Evolutionary conservation across 2,888 invertebrate species (phyloP).

Genomic region (Pseudococcus viburni): DNA sequence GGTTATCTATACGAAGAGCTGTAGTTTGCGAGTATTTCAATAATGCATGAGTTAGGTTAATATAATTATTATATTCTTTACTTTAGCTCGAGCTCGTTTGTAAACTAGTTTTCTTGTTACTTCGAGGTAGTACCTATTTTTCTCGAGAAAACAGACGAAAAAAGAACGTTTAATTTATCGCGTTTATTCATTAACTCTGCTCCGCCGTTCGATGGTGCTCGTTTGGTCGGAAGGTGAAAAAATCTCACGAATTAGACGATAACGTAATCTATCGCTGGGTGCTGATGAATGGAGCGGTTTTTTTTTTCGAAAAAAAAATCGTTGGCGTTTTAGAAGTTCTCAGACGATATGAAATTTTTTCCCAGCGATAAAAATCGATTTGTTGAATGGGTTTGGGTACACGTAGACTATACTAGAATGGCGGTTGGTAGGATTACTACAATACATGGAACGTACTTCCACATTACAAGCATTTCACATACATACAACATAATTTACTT

Average conservation of each 20-base stretch:
- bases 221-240: not conserved
- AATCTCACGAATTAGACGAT: not conserved
- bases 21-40: slow-evolving; percentile 17
- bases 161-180: slow-evolving; percentile 23
- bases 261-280: not conserved
- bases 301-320: not conserved
- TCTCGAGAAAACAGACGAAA: not conserved
- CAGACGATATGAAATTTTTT: not conserved
- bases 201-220: not conserved
- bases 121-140: not conserved
- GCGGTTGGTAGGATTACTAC: not conserved
- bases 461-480: not conserved
- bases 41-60: slow-evolving; percentile 14
- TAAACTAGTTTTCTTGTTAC: slow-evolving; percentile 11
- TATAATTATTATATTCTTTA: slow-evolving; percentile 39
- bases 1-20: not conserved
- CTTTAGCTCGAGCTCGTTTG: not conserved
- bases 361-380: slow-evolving; percentile 1
- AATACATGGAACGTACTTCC: not conserved
- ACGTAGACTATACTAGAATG: not conserved
- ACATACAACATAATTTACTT: not conserved
- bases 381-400: not conserved
- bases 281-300: too few relatives aligned
- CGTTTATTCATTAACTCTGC: not conserved
- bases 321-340: not conserved